These are phyloP conservation scores for Ariolimax columbianus DNA, from an alignment of 2,888 invertebrate species.

Conservation along the genomic window DNA sequence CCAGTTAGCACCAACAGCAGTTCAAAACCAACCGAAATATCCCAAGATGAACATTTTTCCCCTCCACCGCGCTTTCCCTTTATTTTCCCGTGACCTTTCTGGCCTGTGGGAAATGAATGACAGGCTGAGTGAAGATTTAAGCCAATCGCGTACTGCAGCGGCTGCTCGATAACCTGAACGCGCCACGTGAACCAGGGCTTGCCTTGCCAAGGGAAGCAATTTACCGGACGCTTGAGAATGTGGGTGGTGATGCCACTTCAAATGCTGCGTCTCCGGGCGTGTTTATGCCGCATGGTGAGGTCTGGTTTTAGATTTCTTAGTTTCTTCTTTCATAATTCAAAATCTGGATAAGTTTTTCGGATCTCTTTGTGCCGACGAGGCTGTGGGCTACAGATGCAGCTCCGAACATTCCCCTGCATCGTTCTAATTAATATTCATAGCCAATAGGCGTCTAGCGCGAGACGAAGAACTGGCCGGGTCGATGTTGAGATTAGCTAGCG, in stretches of 20 bases:
- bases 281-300: neutral
- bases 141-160: slow-evolving; percentile 7
- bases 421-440: neutral
- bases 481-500: neutral
- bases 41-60: neutral
- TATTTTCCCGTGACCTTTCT: slow-evolving; percentile 29
- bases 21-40: neutral
- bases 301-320: neutral
- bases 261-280: neutral
- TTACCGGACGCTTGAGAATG: neutral
- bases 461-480: neutral
- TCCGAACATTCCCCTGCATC: neutral
- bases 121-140: neutral
- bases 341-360: neutral
- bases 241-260: neutral
- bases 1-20: slow-evolving; percentile 26
- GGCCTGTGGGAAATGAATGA: slow-evolving; percentile 30
- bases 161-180: neutral
- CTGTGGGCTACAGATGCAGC: neutral
- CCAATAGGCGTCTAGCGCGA: neutral
- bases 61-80: neutral
- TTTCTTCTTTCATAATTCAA: neutral
- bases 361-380: slow-evolving; percentile 2
- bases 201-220: neutral
- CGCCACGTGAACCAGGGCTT: neutral